phyloP scores from a whole-genome alignment of 2,113 vertebrate species.

The Vanacampus margaritifer region DNA sequence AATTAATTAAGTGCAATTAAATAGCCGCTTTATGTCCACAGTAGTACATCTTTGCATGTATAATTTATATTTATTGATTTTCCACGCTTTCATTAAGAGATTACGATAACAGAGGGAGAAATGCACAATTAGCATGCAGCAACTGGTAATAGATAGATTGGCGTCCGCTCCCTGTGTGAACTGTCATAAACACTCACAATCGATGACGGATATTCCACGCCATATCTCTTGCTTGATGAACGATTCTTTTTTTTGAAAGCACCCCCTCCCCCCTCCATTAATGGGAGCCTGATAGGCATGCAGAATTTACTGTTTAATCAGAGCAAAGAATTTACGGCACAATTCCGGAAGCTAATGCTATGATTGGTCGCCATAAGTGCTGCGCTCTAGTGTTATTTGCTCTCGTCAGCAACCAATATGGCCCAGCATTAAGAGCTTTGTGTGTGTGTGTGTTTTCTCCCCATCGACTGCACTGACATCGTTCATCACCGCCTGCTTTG shows the following conservation, averaged over 20 bases:
- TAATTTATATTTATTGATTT: constrained; percentile 99
- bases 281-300: constrained; percentile 94
- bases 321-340: constrained; percentile 82
- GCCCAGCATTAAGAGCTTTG: constrained; percentile 76
- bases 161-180: constrained; percentile 94
- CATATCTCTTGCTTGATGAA: constrained; percentile 93
- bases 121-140: constrained; percentile 97
- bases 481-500: constrained; percentile 70
- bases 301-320: constrained; percentile 99
- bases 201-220: constrained; percentile 92
- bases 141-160: constrained; percentile 95
- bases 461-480: constrained; percentile 76
- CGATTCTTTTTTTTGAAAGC: constrained; percentile 92
- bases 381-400: constrained; percentile 73
- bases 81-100: constrained; percentile 98
- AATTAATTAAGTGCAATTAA: constrained; percentile 99
- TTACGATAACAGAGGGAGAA: constrained; percentile 99
- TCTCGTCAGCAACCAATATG: constrained; percentile 78
- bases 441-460: constrained; percentile 65
- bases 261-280: constrained; percentile 73
- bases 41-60: constrained; percentile 99
- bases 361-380: constrained; percentile 76
- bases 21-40: constrained; percentile 99
- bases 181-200: constrained; percentile 99
- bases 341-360: constrained; percentile 59